Conservation (phyloP, 2,888 invertebrate genomes). For the Parelbella ahira region DNA sequence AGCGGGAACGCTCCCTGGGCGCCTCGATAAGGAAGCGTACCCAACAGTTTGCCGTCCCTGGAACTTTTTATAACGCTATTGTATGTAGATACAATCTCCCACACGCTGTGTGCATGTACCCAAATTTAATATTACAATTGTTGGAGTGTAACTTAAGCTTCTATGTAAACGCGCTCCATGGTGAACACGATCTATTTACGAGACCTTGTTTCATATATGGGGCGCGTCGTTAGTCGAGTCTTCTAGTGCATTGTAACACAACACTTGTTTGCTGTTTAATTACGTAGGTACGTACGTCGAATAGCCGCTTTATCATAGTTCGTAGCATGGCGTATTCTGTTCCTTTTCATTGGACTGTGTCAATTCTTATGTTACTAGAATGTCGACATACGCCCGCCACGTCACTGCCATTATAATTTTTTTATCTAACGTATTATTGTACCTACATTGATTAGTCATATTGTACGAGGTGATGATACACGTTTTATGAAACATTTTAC, state of each 20-base stretch:
- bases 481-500: slow-evolving; percentile 67
- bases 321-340: slow-evolving; percentile 57
- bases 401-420: slow-evolving; percentile 59
- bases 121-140: slow-evolving; percentile 32
- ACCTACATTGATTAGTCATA: slow-evolving; percentile 41
- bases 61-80: slow-evolving; percentile 21
- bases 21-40: slow-evolving; percentile 25
- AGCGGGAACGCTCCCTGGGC: slow-evolving; percentile 21
- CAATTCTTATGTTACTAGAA: slow-evolving; percentile 84
- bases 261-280: slow-evolving; percentile 57
- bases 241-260: slow-evolving; percentile 45
- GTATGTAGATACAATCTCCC: slow-evolving; percentile 37
- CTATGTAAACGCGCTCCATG: slow-evolving; percentile 48
- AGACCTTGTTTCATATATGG: slow-evolving; percentile 73
- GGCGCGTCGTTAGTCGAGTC: slow-evolving; percentile 45
- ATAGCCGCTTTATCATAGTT: slow-evolving; percentile 50
- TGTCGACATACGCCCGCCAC: slow-evolving; percentile 81
- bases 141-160: slow-evolving; percentile 39
- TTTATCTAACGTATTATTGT: slow-evolving; percentile 41
- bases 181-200: slow-evolving; percentile 70
- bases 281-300: slow-evolving; percentile 36
- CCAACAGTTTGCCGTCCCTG: slow-evolving; percentile 10
- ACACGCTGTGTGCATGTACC: slow-evolving; percentile 48
- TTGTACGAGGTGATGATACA: slow-evolving; percentile 48
- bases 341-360: slow-evolving; percentile 81